Conservation (phyloP, 2,797 vertebrate species). For the Sciurus carolinensis region DNA sequence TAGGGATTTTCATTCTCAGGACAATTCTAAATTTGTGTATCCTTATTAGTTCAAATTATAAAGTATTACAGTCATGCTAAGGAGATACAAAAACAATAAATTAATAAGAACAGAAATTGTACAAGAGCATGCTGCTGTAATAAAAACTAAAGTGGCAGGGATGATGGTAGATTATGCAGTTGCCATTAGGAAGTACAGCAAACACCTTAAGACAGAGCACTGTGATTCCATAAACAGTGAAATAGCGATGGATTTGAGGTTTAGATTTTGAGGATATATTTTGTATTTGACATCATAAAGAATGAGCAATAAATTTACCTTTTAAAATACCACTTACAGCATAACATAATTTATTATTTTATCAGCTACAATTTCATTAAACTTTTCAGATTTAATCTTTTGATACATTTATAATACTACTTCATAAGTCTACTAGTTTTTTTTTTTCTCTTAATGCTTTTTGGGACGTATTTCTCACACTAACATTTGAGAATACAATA, state of each 20-base stretch:
- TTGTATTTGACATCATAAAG: slow-evolving; percentile 33
- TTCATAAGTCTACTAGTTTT: not conserved
- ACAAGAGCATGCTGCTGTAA: not conserved
- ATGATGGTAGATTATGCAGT: not conserved
- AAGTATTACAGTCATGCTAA: not conserved
- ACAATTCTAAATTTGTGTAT: not conserved
- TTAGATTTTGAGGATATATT: not conserved
- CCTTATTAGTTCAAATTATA: not conserved
- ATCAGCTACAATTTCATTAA: not conserved
- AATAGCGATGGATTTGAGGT: not conserved
- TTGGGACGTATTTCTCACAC: not conserved
- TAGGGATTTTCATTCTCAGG: not conserved
- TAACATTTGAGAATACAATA: not conserved
- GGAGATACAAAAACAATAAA: not conserved
- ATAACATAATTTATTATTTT: slow-evolving; percentile 19
- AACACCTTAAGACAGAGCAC: not conserved
- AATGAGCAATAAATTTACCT: not conserved
- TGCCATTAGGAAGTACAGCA: not conserved
- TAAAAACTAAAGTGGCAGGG: not conserved
- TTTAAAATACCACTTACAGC: not conserved
- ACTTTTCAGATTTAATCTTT: not conserved
- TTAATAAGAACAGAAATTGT: slow-evolving; percentile 30
- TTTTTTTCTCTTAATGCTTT: slow-evolving; percentile 11
- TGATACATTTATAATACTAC: not conserved
- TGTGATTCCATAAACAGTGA: not conserved